Evolutionary conservation across 1,140 invertebrate species (phyloP).

Genomic region (Drosophila tropicalis): DNA sequence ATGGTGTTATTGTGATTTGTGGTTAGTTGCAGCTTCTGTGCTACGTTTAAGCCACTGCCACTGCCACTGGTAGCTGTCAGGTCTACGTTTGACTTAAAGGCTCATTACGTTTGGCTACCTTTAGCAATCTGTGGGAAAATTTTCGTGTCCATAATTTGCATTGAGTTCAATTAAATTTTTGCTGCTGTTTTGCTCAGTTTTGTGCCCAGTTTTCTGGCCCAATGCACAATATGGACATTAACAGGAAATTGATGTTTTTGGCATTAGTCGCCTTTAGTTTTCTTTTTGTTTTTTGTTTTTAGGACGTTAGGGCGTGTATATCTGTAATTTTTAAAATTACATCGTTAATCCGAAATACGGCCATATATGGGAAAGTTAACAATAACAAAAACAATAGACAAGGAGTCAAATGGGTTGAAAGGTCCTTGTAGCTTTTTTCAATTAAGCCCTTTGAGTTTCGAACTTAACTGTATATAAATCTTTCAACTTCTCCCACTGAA

Average conservation of each 20-base stretch:
- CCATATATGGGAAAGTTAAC: too few species aligned
- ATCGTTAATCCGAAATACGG: too few species aligned
- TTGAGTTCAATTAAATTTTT: constrained; percentile 67
- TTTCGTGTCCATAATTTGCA: constrained; percentile 72
- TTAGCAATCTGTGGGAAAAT: constrained; percentile 71
- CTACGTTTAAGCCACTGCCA: constrained; percentile 71
- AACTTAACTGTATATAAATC: too few species aligned
- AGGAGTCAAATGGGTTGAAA: too few species aligned
- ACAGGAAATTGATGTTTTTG: constrained; percentile 57
- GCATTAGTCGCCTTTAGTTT: not conserved
- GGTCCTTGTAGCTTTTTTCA: too few species aligned
- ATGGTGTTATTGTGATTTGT: constrained; percentile 73
- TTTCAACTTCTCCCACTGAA: too few species aligned
- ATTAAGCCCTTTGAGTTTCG: too few species aligned
- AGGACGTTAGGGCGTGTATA: not conserved
- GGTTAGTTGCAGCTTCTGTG: constrained; percentile 78
- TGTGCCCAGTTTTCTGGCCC: constrained; percentile 22
- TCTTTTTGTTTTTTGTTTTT: not conserved
- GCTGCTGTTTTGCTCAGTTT: constrained; percentile 24
- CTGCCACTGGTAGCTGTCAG: constrained; percentile 70
- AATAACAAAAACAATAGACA: too few species aligned
- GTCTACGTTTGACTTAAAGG: constrained; percentile 77
- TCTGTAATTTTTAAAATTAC: not conserved
- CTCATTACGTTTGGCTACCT: constrained; percentile 55
- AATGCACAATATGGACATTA: constrained; percentile 55